These are phyloP conservation scores for Brachionichthys hirsutus DNA, from an alignment of 2,113 vertebrate species.

Conservation along the genomic window DNA sequence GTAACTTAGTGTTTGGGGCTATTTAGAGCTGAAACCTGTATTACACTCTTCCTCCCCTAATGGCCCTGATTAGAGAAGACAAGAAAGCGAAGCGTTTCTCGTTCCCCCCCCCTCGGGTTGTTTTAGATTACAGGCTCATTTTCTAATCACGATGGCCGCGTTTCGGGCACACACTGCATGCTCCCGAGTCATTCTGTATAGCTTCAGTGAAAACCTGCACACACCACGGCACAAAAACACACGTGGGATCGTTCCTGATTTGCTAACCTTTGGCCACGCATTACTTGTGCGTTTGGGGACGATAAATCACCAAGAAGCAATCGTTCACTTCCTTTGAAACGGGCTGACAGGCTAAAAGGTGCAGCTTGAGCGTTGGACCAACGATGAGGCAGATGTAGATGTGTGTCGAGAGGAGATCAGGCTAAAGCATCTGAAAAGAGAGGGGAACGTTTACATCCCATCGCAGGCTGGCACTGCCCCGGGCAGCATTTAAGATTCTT, in stretches of 20 bases:
- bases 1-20: constrained; percentile 65
- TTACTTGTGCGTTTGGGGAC: constrained; percentile 27
- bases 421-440: constrained; percentile 22
- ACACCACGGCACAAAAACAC: constrained; percentile 17
- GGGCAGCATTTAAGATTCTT: constrained; percentile 50
- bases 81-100: constrained; percentile 47
- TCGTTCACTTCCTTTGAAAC: constrained; percentile 31
- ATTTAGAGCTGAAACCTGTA: constrained; percentile 62
- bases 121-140: constrained; percentile 50
- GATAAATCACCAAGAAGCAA: constrained; percentile 42
- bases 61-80: constrained; percentile 44
- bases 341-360: constrained; percentile 33
- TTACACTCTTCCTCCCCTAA: constrained; percentile 42
- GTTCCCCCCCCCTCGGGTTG: constrained; percentile 47
- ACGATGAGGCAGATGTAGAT: constrained; percentile 11
- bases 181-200: constrained; percentile 31
- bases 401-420: constrained; percentile 23
- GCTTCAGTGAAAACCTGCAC: constrained; percentile 46
- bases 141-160: constrained; percentile 45
- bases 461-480: constrained; percentile 63
- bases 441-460: constrained; percentile 48
- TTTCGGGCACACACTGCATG: constrained; percentile 27
- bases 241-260: constrained; percentile 26
- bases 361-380: background rate
- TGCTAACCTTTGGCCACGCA: constrained; percentile 25